Percentiles rank a stretch among this genome's conserved stretches.
Conservation (phyloP, 2,888 invertebrate genomes). For the Amaurobius ferox region DNA sequence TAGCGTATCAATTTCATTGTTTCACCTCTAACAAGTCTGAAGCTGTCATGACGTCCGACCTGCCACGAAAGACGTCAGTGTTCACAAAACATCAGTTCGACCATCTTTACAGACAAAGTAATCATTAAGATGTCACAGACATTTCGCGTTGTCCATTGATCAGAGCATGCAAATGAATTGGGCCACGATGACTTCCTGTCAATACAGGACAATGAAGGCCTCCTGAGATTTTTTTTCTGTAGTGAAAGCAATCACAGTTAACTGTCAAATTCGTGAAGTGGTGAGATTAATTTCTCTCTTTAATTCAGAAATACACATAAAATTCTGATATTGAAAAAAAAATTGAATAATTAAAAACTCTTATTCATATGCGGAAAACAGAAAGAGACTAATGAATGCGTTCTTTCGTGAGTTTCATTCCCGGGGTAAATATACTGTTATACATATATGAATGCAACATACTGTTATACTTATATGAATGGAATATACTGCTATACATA, state of each 20-base stretch:
- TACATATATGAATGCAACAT: no score
- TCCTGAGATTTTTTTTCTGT: not conserved
- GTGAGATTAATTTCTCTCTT: no score
- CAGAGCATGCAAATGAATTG: slow-evolving; percentile 12
- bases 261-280: no score
- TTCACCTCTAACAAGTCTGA: not conserved
- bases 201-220: slow-evolving; percentile 8
- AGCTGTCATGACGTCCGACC: not conserved
- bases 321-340: no score
- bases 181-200: slow-evolving; percentile 7
- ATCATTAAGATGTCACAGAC: not conserved
- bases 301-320: no score
- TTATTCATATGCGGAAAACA: no score
- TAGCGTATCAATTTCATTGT: not conserved
- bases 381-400: no score
- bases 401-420: no score
- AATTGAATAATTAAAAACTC: no score
- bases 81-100: not conserved
- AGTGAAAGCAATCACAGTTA: not conserved
- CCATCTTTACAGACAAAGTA: not conserved
- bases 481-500: no score
- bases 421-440: no score
- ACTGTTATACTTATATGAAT: no score
- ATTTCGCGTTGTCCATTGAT: not conserved
- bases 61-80: not conserved